These are phyloP conservation scores for Stratiomys singularior DNA, from an alignment of 2,888 invertebrate species.

Conservation along the genomic window DNA sequence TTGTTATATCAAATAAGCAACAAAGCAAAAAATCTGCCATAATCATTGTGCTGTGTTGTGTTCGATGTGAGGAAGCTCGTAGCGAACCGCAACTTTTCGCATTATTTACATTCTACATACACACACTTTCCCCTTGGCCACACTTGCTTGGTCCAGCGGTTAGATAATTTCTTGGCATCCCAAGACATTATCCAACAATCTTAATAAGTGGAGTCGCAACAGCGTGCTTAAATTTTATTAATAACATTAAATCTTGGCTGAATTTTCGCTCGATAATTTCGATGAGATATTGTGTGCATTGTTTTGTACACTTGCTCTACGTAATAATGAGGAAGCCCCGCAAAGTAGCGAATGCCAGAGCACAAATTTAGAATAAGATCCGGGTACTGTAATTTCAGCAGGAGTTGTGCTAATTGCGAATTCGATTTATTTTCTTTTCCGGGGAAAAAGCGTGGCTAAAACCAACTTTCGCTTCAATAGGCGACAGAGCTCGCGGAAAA, in stretches of 20 bases:
- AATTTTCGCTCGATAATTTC: not conserved
- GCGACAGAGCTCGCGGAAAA: too few species aligned
- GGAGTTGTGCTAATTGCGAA: not conserved
- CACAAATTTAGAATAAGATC: not conserved
- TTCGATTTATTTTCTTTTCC: too few species aligned
- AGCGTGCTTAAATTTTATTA: conserved; percentile 1
- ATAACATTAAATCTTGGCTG: not conserved
- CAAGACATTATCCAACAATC: not conserved
- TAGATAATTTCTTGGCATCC: conserved; percentile 11
- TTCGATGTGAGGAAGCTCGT: too few species aligned
- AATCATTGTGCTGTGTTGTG: too few species aligned
- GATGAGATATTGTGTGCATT: not conserved
- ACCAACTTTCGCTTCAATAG: too few species aligned
- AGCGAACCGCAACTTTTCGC: not conserved
- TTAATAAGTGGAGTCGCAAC: not conserved
- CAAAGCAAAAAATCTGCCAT: not conserved
- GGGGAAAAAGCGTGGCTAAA: too few species aligned
- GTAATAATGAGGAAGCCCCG: not conserved
- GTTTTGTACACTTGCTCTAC: not conserved
- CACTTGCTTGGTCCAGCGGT: not conserved
- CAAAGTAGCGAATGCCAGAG: not conserved
- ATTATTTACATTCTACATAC: not conserved
- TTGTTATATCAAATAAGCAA: not conserved
- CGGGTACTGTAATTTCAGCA: not conserved
- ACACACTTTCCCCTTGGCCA: not conserved